These are phyloP conservation scores for Danaus plexippus DNA, from an alignment of 1,140 invertebrate genomes.

Conservation along the genomic window DNA sequence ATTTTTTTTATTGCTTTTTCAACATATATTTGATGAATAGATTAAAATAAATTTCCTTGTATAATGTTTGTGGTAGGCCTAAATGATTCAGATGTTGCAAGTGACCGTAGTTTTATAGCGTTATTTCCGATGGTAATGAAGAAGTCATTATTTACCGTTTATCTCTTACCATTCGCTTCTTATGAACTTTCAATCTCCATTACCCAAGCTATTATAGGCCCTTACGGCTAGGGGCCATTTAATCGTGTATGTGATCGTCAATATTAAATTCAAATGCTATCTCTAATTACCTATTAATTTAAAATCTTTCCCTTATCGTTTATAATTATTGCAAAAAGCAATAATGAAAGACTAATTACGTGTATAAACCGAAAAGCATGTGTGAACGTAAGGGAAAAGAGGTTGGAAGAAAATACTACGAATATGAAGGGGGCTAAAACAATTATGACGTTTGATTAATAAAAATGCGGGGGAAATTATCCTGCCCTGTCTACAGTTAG, in stretches of 20 bases:
- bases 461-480: too few species aligned
- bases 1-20: too few species aligned
- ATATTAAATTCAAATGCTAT: too few species aligned
- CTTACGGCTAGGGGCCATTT: slow-evolving; percentile 8
- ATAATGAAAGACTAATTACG: too few species aligned
- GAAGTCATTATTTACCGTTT: slow-evolving; percentile 29
- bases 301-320: not conserved
- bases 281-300: slow-evolving; percentile 3
- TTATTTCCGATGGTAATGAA: slow-evolving; percentile 37
- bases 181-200: slow-evolving; percentile 25
- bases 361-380: too few species aligned
- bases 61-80: slow-evolving; percentile 2
- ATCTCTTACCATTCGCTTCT: slow-evolving; percentile 22
- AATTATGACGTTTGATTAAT: too few species aligned
- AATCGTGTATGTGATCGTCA: not conserved
- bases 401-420: too few species aligned
- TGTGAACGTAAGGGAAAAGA: too few species aligned
- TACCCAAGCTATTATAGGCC: slow-evolving; percentile 19
- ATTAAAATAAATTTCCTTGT: too few species aligned
- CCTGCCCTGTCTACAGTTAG: too few species aligned
- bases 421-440: too few species aligned
- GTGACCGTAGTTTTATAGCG: slow-evolving; percentile 33
- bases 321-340: not conserved
- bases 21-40: too few species aligned
- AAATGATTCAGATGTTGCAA: slow-evolving; percentile 21